A percentile compares a stretch with the other conserved stretches of the same genome.
These are phyloP conservation scores for Zosterops hypoxanthus DNA, from an alignment of 2,113 vertebrate genomes.

Conservation along the genomic window DNA sequence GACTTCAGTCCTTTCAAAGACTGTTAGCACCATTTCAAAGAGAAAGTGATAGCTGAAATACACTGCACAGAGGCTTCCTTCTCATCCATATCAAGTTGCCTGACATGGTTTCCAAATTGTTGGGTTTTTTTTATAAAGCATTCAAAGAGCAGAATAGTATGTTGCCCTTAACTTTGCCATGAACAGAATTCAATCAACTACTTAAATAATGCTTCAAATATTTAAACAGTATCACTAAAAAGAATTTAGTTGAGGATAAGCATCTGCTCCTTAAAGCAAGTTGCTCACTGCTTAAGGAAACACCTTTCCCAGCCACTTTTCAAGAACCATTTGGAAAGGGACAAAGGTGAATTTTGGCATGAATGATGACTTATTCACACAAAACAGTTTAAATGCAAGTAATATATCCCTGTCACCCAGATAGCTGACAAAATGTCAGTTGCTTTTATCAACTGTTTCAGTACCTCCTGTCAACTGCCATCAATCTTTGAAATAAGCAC, in stretches of 20 bases:
- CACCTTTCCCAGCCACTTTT: background rate
- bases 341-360: conserved; percentile 59
- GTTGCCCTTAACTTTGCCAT: background rate
- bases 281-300: background rate
- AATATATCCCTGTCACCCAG: conserved; percentile 50
- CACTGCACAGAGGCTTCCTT: background rate
- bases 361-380: conserved; percentile 52
- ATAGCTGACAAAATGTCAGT: conserved; percentile 68
- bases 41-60: background rate
- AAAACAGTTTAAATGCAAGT: conserved; percentile 47
- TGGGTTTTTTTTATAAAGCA: background rate
- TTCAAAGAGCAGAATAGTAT: background rate
- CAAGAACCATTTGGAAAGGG: background rate
- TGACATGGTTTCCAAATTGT: background rate
- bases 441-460: conserved; percentile 66
- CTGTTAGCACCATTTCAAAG: background rate
- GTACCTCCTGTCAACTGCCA: conserved; percentile 47
- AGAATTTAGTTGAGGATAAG: background rate
- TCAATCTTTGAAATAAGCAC: conserved; percentile 61
- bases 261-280: background rate
- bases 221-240: background rate
- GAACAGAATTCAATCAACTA: background rate
- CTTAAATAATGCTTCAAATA: background rate
- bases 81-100: background rate
- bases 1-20: background rate